Evolutionary conservation across 2,113 vertebrate genomes (phyloP).

Genomic region (Lontra canadensis): DNA sequence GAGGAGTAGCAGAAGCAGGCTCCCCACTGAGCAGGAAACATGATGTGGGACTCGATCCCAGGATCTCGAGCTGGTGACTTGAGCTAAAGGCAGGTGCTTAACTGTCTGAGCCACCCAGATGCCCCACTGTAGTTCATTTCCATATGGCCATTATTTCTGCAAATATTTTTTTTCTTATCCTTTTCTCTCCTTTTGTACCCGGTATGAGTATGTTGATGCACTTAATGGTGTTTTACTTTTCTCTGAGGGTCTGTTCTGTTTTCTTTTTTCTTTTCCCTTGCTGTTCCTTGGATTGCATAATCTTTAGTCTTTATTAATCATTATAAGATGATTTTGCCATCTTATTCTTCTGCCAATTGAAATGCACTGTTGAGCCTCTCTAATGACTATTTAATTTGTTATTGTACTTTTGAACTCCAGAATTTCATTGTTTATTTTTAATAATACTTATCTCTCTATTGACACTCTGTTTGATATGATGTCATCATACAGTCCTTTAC

Average conservation of each 20-base stretch:
- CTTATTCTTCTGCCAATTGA: not conserved
- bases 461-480: not conserved
- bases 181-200: not conserved
- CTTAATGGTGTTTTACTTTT: not conserved
- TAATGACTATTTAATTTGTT: not conserved
- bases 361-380: not conserved
- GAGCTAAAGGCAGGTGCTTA: not conserved
- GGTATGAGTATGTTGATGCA: not conserved
- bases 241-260: constrained; percentile 21
- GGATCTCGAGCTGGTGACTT: not conserved
- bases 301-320: not conserved
- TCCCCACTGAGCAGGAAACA: not conserved
- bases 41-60: accelerated
- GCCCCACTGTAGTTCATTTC: not conserved
- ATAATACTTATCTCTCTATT: not conserved
- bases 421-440: constrained; percentile 8
- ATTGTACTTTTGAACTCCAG: not conserved
- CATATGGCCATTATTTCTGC: not conserved
- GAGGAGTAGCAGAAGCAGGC: not conserved
- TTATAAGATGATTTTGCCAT: not conserved
- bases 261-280: not conserved
- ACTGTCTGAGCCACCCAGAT: not conserved
- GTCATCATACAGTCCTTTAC: not conserved
- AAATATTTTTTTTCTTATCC: not conserved
- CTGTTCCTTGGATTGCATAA: not conserved